Base-by-base conservation (phyloP, 2,888 invertebrate species). In the Cephonodes hylas region DNA sequence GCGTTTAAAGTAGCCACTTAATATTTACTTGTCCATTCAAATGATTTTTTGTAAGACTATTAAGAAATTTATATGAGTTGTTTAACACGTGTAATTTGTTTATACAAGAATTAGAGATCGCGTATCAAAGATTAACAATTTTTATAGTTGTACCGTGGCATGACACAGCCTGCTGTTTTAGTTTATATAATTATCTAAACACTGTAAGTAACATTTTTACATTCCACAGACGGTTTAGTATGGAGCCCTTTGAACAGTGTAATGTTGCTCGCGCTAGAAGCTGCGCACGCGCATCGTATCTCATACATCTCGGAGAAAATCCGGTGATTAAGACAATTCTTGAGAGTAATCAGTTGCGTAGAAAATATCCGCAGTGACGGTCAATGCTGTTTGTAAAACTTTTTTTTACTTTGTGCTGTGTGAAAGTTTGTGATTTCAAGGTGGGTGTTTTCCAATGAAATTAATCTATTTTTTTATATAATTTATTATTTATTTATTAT, bases 211-310 rank as follows among this genome's bases (percentile, higher is more conserved):
- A 67, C 76, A 81, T 83, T 86, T 85, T 86, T 85, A 86, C 86
- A 86, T 86, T 86, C 84, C 80, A 79, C 72, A 72, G 69, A 64
- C 70, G 70, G 73, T 75, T 71, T 72, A 69, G 70, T 73, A 74
- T 72, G 68, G 67, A 80, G 85, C 87, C 87, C 88, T 88, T 88
- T 84, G 79, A 81, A 80, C 83, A 83, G 85, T 86, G 75, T 78
- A 25, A 45, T 48, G 58, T 57, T 61, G 59, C 45, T 31, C 46
- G 57, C 44, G 58, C 45, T 18, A 60, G 60, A 42, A 48, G 60
- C 45, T 45, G 69, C 68, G 64, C 58, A 60, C 31, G 72, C 76
- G 74, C 71, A 60, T 34, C 25, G 66, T 46, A 60, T 61, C 63
- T 59, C 27, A 53, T 53, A 53, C 31, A 53, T 53, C 59, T 67